Evolutionary conservation across 1,140 invertebrate genomes (phyloP), one percentile per base, ranked within the genome.

Genomic region (honey bee (Apis mellifera)): DNA sequence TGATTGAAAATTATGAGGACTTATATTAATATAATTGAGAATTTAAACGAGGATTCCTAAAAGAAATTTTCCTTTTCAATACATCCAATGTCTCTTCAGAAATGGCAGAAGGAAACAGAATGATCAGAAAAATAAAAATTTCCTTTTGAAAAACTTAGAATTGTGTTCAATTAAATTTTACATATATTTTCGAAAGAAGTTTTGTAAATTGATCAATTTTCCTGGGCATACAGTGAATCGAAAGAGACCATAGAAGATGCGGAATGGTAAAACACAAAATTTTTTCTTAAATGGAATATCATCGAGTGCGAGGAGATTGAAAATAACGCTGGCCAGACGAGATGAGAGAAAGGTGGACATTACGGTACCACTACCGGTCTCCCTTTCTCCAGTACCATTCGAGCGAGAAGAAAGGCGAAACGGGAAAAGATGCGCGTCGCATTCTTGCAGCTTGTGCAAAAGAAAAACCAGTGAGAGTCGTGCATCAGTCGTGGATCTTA

Each of bases 341-440:
- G 80, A 88, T 85, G 87, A 90, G 89, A 90, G 90, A 91, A 91
- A 91, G 90, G 89, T 86, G 88, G 82, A 86, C 72, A 75, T 89
- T 89, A 89, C 84, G 87, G 84, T 84, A 81, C 83, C 82, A 72
- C n/a, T 73, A 59, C 19, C 59, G 69, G 82, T 85, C 88, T 88
- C 76, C 88, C 86, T 88, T 88, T 88, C 86, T 88, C 86, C 79
- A 15, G 74, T 32, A 42, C 60, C 65, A 66, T 81, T 73, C 74
- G 84, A 84, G 77, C 48, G 50, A 89, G 83, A 89, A 80, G 86
- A 72, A 75, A 85, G 75, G 78, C 87, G 79, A 88, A 84, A 87
- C 78, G 83, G 79, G 78, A 85, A 81, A 85, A 87, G 83, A 88
- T 83, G 83, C 66, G 42, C 65, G 70, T 17, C 64, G 83, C 83